Percentiles rank a stretch among this genome's conserved stretches.
These are phyloP conservation scores for Channa maculata DNA, from an alignment of 2,113 vertebrate species.

Conservation along the genomic window DNA sequence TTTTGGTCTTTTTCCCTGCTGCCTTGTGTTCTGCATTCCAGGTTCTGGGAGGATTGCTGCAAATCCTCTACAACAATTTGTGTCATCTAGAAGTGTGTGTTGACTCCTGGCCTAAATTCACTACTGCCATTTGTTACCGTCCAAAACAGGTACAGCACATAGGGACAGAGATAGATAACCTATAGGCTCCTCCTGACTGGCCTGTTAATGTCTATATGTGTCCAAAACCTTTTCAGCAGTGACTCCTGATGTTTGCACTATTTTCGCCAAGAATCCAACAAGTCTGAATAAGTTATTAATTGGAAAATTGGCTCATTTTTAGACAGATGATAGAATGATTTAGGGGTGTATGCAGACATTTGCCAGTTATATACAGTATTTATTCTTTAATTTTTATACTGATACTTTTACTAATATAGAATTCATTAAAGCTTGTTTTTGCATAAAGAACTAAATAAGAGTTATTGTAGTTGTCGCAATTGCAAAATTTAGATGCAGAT, in stretches of 20 bases:
- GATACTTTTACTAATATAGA: too few species aligned
- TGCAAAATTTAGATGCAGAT: too few species aligned
- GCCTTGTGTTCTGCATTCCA: slow-evolving; percentile 47
- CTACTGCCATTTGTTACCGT: slow-evolving; percentile 73
- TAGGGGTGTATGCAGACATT: background rate
- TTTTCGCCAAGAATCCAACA: slow-evolving; percentile 28
- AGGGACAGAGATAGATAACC: slow-evolving; percentile 33
- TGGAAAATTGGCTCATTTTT: slow-evolving; percentile 20
- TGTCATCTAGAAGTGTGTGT: slow-evolving; percentile 80
- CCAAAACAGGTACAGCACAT: slow-evolving; percentile 74
- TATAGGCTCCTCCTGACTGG: slow-evolving; percentile 12
- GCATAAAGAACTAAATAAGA: too few species aligned
- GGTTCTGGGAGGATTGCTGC: slow-evolving; percentile 67
- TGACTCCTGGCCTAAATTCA: slow-evolving; percentile 85
- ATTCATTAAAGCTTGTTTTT: too few species aligned
- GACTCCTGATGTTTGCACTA: slow-evolving; percentile 47
- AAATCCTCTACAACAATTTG: slow-evolving; percentile 78
- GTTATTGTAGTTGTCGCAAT: too few species aligned
- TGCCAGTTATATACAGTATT: background rate
- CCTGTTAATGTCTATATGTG: slow-evolving; percentile 26
- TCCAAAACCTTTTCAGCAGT: slow-evolving; percentile 26
- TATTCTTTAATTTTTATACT: too few species aligned
- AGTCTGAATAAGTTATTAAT: slow-evolving; percentile 14
- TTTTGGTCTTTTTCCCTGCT: slow-evolving; percentile 40
- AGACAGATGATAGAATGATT: slow-evolving; percentile 5